Percentiles rank a stretch among this genome's conserved stretches.
phyloP scores from a whole-genome alignment of 1,140 invertebrate genomes.

The Cherax quadricarinatus region DNA sequence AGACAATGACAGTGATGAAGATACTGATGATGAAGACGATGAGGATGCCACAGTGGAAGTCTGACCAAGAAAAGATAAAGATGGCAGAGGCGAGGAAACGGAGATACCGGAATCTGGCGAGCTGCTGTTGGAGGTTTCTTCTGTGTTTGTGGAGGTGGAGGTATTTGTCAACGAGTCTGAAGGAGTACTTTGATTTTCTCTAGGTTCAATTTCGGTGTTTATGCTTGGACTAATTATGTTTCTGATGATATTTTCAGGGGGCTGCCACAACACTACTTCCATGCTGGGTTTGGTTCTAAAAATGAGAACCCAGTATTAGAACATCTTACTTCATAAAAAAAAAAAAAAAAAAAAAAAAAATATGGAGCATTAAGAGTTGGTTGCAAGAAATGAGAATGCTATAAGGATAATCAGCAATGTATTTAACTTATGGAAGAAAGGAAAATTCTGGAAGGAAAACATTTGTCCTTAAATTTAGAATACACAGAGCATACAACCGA shows the following conservation, averaged over 20 bases:
- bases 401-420: too few relatives aligned
- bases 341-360: too few relatives aligned
- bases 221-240: conserved; percentile 36
- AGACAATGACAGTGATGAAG: not conserved
- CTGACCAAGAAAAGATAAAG: not conserved
- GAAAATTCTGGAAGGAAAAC: too few relatives aligned
- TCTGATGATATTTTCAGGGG: conserved; percentile 32
- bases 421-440: too few relatives aligned
- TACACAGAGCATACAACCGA: too few relatives aligned
- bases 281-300: conserved; percentile 54
- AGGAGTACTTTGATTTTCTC: not conserved
- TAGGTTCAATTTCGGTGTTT: not conserved
- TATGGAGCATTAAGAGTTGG: too few relatives aligned
- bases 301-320: not conserved
- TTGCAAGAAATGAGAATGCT: too few relatives aligned
- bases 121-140: not conserved
- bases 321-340: too few relatives aligned
- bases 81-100: conserved; percentile 27
- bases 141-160: not conserved
- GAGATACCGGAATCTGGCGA: conserved; percentile 46
- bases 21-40: not conserved
- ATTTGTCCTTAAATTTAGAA: too few relatives aligned
- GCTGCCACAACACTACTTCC: conserved; percentile 62
- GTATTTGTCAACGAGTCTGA: not conserved
- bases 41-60: not conserved